Evolutionary conservation across 2,113 vertebrate species (phyloP).

Genomic region (Rana temporaria): DNA sequence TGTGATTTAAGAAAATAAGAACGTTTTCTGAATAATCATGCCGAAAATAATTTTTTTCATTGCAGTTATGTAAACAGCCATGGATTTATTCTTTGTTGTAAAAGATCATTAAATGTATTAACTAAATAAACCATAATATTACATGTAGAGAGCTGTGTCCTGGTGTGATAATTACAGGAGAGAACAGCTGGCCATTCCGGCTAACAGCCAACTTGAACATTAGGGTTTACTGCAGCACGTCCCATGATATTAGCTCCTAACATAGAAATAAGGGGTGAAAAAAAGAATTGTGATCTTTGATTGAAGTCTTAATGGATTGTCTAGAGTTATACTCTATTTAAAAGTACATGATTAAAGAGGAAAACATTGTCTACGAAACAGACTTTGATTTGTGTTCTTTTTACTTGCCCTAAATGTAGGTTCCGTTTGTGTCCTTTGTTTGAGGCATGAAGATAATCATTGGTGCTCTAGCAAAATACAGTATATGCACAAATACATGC

Average conservation of each 20-base stretch:
- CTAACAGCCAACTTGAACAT: slow-evolving; percentile 33
- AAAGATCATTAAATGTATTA: slow-evolving; percentile 51
- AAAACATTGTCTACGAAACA: no score
- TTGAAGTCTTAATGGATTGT: no score
- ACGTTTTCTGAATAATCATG: slow-evolving; percentile 33
- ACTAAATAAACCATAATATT: slow-evolving; percentile 52
- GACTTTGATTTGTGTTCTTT: no score
- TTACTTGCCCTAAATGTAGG: no score
- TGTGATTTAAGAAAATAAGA: slow-evolving; percentile 5
- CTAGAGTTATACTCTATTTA: no score
- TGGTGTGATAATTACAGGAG: slow-evolving; percentile 53
- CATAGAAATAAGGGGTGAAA: background rate
- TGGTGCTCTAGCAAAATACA: no score
- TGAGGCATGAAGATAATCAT: no score
- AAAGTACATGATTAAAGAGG: no score
- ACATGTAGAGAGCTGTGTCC: slow-evolving; percentile 45
- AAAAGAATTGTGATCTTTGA: background rate
- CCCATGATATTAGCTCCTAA: background rate
- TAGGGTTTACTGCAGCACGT: slow-evolving; percentile 4
- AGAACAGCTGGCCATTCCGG: slow-evolving; percentile 53
- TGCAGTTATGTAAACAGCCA: slow-evolving; percentile 36
- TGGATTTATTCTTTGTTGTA: slow-evolving; percentile 23
- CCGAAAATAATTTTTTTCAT: background rate
- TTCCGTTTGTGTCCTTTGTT: no score
- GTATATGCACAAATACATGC: no score